phyloP scores from a whole-genome alignment of 2,113 vertebrate genomes.

The Ictalurus punctatus region DNA sequence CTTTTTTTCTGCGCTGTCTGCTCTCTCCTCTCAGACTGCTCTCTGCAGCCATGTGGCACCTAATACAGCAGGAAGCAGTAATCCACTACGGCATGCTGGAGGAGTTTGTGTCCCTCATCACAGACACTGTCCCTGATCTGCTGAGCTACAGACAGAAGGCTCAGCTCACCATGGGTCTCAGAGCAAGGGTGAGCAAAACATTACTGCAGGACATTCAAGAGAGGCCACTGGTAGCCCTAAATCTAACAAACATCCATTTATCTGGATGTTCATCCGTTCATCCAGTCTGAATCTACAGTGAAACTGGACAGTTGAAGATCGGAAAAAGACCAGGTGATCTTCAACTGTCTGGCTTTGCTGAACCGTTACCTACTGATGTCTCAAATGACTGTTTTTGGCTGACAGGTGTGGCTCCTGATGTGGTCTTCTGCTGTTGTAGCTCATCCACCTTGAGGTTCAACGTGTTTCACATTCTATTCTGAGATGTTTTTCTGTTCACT shows the following conservation, averaged over 20 bases:
- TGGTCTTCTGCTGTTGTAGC: neutral
- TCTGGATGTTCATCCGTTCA: neutral
- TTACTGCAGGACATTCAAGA: neutral
- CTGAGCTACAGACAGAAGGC: conserved; percentile 74
- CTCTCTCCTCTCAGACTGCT: conserved; percentile 70
- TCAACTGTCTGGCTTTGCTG: neutral
- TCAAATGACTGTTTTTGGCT: neutral
- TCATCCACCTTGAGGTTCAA: neutral
- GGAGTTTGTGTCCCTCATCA: conserved; percentile 72
- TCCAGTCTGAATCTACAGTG: neutral
- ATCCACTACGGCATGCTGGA: conserved; percentile 72
- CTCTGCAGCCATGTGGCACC: conserved; percentile 76
- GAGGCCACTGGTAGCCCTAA: neutral
- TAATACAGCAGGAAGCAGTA: conserved; percentile 65
- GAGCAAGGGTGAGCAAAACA: conserved; percentile 73
- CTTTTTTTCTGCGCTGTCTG: conserved; percentile 56
- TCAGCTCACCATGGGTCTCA: conserved; percentile 77
- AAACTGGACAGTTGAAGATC: neutral
- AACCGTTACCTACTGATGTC: neutral
- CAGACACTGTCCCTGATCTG: conserved; percentile 70
- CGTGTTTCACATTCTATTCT: neutral
- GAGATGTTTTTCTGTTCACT: neutral
- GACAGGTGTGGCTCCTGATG: neutral
- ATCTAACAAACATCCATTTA: neutral
- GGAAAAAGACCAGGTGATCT: neutral